phyloP scores from a whole-genome alignment of 2,797 vertebrate genomes.

The Zalophus californianus region DNA sequence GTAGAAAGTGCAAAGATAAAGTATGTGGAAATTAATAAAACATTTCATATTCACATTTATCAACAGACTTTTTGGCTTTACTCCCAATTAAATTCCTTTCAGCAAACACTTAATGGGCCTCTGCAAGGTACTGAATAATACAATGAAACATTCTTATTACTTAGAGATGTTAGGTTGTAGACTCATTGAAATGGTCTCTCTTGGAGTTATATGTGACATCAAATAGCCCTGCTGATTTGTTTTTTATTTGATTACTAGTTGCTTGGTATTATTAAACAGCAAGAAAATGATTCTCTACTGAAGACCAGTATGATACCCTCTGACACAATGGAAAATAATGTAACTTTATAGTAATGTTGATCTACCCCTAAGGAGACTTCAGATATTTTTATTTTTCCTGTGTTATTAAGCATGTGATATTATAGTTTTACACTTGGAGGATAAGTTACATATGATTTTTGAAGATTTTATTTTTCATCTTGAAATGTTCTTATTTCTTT shows the following conservation, averaged over 20 bases:
- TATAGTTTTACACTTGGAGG: conserved; percentile 29
- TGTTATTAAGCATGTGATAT: conserved; percentile 62
- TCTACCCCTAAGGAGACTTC: neutral
- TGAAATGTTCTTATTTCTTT: conserved; percentile 35
- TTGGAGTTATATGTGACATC: conserved; percentile 53
- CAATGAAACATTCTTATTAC: conserved; percentile 57
- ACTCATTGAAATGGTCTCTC: conserved; percentile 59
- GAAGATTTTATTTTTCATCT: conserved; percentile 32
- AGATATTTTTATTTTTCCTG: conserved; percentile 54
- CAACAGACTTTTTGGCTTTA: conserved; percentile 49
- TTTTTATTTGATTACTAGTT: conserved; percentile 64
- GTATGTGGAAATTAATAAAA: conserved; percentile 12
- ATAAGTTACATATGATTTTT: conserved; percentile 53
- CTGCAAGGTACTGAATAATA: conserved; percentile 41
- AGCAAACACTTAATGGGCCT: conserved; percentile 56
- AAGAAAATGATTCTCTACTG: conserved; percentile 63
- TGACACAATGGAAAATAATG: conserved; percentile 44
- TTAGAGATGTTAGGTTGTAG: neutral
- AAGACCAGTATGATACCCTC: conserved; percentile 54
- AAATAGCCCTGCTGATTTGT: conserved; percentile 61
- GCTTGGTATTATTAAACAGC: conserved; percentile 56
- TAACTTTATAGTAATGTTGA: conserved; percentile 21
- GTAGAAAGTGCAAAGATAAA: neutral
- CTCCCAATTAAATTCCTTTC: conserved; percentile 72
- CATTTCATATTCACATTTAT: conserved; percentile 46